Evolutionary conservation across 2,113 vertebrate genomes (phyloP), one percentile per base, ranked within the genome.

Genomic region (Siniperca chuatsi): DNA sequence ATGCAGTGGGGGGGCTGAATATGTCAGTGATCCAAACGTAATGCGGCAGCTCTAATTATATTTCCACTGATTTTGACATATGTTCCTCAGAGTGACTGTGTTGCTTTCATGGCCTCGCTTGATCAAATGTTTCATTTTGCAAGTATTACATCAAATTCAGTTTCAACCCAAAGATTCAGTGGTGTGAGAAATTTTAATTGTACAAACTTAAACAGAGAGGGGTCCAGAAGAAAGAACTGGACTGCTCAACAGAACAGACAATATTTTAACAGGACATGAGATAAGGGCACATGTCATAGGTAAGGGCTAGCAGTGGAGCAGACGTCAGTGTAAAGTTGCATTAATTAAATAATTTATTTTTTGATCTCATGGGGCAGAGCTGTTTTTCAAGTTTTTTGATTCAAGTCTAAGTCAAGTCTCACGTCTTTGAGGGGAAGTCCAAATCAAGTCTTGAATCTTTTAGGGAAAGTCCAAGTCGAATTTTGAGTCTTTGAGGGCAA

Each of bases 111-210:
- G 2, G 50, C 64, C 37, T 84, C 6, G 44, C 88, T 75, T 86
- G 82, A 76, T 88, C 79, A 92, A 91, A 92, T 85, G 86, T 89
- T 92, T 86, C 77, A 80, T 82, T 85, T 92, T 54, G 44, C 62
- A 23, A 75, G 42, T 78, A 5, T 78, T 87, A 88, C 60, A 87
- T 88, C 87, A 91, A 85, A 83, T 37, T 46, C 33, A 15, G n/a
- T 60, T 68, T 35, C 46, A 57, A 52, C 21, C 67, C 46, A 54
- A 21, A 75, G 52, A 76, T 35, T 75, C 21, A 54, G 8, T 33
- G 54, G 52, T 12, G 20, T 61, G n/a, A 50, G 10, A 44, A 46
- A n/a, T 68, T 68, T 80, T 75, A 25, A 65, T 52, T 62, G 11
- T 9, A 23, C 0, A 62, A 61, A 72, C 4, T 29, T 11, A 64